phyloP scores from a whole-genome alignment of 2,113 vertebrate genomes.

The Colistium nudipinnis region DNA sequence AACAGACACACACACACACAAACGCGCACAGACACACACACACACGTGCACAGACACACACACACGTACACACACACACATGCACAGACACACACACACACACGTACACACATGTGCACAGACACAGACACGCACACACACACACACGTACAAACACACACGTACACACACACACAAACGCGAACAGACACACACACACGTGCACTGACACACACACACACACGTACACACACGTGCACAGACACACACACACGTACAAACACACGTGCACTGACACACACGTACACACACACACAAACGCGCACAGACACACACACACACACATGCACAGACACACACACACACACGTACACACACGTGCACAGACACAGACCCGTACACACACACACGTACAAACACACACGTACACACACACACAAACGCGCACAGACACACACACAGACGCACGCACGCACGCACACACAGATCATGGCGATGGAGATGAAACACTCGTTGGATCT shows the following conservation, averaged over 20 bases:
- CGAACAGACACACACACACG: too few relatives aligned
- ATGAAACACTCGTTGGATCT: too few relatives aligned
- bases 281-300: conserved; percentile 19
- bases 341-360: conserved; percentile 8
- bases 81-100: conserved; percentile 13
- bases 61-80: conserved; percentile 14
- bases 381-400: conserved; percentile 16
- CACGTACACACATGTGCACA: conserved; percentile 18
- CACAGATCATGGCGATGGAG: too few relatives aligned
- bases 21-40: too few relatives aligned
- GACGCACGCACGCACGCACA: not conserved
- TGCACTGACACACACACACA: too few relatives aligned
- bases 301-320: conserved; percentile 11
- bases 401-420: not conserved
- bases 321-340: conserved; percentile 11
- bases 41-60: not conserved
- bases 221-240: conserved; percentile 4
- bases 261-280: not conserved
- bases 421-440: conserved; percentile 16
- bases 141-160: too few relatives aligned
- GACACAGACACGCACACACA: too few relatives aligned
- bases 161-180: too few relatives aligned
- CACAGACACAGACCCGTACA: conserved; percentile 12
- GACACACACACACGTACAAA: conserved; percentile 10
- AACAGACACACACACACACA: too few relatives aligned